Evolutionary conservation across 2,888 invertebrate species (phyloP).

Genomic region (Drosophila tanythrix): DNA sequence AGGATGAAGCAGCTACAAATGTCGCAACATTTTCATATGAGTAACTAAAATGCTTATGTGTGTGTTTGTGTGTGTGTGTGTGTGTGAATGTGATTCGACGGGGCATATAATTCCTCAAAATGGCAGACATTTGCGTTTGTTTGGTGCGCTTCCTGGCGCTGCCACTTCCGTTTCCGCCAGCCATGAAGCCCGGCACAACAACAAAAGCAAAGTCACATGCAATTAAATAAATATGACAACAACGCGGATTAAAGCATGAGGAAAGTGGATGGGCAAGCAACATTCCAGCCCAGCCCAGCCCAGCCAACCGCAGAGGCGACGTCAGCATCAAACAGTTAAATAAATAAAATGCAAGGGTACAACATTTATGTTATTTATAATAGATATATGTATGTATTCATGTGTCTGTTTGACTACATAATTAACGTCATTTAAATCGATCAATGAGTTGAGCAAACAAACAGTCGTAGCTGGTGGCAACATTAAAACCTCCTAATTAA

Average conservation of each 20-base stretch:
- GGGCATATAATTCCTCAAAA: slow-evolving; percentile 76
- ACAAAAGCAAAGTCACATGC: slow-evolving; percentile 69
- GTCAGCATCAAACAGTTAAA: slow-evolving; percentile 42
- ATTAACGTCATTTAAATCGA: slow-evolving; percentile 57
- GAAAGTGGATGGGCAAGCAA: slow-evolving; percentile 5
- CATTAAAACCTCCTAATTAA: not conserved
- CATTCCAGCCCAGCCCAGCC: slow-evolving; percentile 17
- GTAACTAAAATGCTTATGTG: slow-evolving; percentile 39
- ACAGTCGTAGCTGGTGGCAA: not conserved
- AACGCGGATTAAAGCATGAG: slow-evolving; percentile 12
- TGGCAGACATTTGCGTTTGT: slow-evolving; percentile 80
- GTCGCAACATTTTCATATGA: slow-evolving; percentile 48
- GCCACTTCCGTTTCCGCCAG: slow-evolving; percentile 76
- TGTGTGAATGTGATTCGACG: slow-evolving; percentile 39
- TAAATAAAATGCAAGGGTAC: slow-evolving; percentile 37
- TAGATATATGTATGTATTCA: slow-evolving; percentile 1
- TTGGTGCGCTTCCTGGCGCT: slow-evolving; percentile 79
- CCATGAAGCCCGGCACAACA: slow-evolving; percentile 46
- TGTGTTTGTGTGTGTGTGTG: slow-evolving; percentile 20
- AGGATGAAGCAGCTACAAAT: slow-evolving; percentile 31
- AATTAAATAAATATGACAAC: slow-evolving; percentile 78
- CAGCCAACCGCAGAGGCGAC: slow-evolving; percentile 25
- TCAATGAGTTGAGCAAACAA: slow-evolving; percentile 5
- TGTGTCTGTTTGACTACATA: slow-evolving; percentile 60
- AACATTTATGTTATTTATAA: slow-evolving; percentile 16